A percentile compares a stretch with the other conserved stretches of the same genome.
These are phyloP conservation scores for Ibycter americanus DNA, from an alignment of 2,797 vertebrate species.

Conservation along the genomic window DNA sequence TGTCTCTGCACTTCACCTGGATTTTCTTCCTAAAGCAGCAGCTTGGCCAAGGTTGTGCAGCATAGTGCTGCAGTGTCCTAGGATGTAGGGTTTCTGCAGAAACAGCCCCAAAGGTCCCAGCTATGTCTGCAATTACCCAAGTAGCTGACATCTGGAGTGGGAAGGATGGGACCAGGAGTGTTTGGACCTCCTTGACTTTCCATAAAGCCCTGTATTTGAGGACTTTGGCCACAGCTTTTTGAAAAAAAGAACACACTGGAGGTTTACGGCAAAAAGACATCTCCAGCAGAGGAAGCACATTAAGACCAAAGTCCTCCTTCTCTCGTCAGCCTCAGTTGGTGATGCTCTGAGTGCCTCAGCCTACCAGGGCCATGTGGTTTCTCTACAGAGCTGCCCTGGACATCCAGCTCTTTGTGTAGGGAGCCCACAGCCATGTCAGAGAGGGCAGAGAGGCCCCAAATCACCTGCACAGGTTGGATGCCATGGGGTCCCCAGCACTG, in stretches of 20 bases:
- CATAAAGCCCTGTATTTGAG: background rate
- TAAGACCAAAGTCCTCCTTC: background rate
- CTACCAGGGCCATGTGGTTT: background rate
- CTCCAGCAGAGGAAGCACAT: background rate
- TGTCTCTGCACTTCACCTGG: rapidly evolving
- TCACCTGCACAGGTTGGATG: background rate
- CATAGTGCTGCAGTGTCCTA: no score
- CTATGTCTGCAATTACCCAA: background rate
- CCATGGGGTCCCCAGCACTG: rapidly evolving
- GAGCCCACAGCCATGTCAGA: rapidly evolving
- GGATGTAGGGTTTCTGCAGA: no score
- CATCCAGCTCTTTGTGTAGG: no score
- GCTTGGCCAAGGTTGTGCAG: background rate
- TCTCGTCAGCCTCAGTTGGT: rapidly evolving
- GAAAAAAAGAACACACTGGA: background rate
- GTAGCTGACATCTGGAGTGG: background rate
- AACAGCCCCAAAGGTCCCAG: background rate
- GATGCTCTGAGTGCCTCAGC: background rate
- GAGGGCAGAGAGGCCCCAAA: background rate
- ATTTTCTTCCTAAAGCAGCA: background rate
- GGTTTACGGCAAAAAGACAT: background rate
- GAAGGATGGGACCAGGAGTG: background rate
- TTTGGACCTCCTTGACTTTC: background rate
- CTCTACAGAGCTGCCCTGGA: background rate
- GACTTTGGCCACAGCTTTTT: background rate